These are phyloP conservation scores for Malurus leucopterus DNA, from an alignment of 2,797 vertebrate genomes.

Conservation along the genomic window DNA sequence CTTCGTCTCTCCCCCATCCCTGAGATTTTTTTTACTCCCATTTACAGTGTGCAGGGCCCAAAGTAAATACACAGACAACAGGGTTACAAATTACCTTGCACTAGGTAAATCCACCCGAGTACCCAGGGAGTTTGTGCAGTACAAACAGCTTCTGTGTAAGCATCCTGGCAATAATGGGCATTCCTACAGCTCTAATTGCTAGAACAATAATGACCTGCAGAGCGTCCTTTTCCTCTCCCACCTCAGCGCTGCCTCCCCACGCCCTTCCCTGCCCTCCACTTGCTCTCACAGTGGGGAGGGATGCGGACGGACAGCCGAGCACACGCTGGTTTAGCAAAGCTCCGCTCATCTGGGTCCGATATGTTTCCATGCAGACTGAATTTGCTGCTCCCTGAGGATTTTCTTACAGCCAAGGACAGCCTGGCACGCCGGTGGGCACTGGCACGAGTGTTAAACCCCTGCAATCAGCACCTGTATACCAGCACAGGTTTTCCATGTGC, in stretches of 20 bases:
- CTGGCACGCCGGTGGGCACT: background rate
- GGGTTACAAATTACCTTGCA: conserved; percentile 47
- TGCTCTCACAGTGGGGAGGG: conserved; percentile 23
- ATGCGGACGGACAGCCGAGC: background rate
- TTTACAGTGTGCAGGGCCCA: background rate
- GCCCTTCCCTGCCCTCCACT: conserved; percentile 34
- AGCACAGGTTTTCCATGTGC: background rate
- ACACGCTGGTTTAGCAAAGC: background rate
- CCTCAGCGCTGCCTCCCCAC: background rate
- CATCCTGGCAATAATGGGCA: conserved; percentile 1
- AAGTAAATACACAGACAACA: conserved; percentile 35
- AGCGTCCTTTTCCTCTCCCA: background rate
- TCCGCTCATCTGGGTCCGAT: conserved; percentile 12
- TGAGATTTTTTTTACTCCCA: conserved; percentile 4
- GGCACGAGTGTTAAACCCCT: background rate
- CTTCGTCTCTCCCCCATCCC: background rate
- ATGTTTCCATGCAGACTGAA: background rate
- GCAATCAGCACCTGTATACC: background rate
- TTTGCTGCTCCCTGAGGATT: background rate
- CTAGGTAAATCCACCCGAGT: conserved; percentile 36
- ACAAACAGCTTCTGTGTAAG: conserved; percentile 26
- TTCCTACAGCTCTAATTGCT: conserved; percentile 26
- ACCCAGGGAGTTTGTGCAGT: background rate
- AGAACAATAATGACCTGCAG: conserved; percentile 18
- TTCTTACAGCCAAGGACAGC: fast-evolving